These are phyloP conservation scores for Archilochus colubris DNA, from an alignment of 2,113 vertebrate species.

Conservation along the genomic window DNA sequence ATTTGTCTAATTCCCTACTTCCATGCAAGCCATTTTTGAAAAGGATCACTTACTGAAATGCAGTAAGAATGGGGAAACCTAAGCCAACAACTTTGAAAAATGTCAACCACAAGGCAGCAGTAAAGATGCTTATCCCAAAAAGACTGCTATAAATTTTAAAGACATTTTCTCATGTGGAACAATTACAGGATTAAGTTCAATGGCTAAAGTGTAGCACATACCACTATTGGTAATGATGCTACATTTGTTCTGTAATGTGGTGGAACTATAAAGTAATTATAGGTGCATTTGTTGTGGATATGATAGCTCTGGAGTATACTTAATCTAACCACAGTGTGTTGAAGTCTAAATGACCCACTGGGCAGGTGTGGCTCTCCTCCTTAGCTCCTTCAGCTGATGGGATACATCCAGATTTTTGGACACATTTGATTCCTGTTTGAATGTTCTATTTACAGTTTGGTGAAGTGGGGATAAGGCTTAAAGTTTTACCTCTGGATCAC, in stretches of 20 bases:
- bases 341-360: background rate
- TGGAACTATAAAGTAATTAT: background rate
- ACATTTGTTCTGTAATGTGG: background rate
- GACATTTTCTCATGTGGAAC: background rate
- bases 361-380: background rate
- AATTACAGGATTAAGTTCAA: background rate
- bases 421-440: background rate
- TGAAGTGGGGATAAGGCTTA: background rate
- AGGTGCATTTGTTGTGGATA: background rate
- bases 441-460: background rate
- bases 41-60: background rate
- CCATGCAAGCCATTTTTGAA: background rate
- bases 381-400: background rate
- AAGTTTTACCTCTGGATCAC: background rate
- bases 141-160: slow-evolving; percentile 2
- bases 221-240: background rate
- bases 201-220: background rate
- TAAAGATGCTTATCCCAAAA: slow-evolving; percentile 23
- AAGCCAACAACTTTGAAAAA: background rate
- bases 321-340: background rate
- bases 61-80: background rate
- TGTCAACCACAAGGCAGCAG: background rate
- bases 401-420: background rate
- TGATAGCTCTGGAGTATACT: background rate
- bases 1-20: background rate